Percentiles rank a stretch among this genome's conserved stretches.
phyloP scores from a whole-genome alignment of 2,888 invertebrate genomes.

The Thymelicus acteon region DNA sequence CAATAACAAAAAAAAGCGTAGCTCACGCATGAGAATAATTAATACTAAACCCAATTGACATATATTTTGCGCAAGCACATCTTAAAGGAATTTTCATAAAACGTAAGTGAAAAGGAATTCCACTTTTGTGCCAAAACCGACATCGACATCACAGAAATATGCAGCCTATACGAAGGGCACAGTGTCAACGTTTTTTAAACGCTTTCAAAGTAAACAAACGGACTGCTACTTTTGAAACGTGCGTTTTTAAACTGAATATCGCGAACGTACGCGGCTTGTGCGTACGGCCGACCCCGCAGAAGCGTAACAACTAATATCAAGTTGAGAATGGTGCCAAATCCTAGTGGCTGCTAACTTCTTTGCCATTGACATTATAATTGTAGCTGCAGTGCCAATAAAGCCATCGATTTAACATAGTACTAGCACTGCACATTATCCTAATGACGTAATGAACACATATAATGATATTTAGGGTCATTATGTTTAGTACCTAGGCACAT shows the following conservation, averaged over 20 bases:
- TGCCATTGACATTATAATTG: constrained; percentile 42
- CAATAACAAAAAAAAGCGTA: background rate
- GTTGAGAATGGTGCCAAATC: constrained; percentile 47
- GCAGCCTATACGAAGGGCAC: constrained; percentile 1
- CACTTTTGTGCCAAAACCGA: constrained; percentile 39
- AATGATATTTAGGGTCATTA: too few species aligned
- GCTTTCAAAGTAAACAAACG: background rate
- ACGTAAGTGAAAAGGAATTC: constrained; percentile 44
- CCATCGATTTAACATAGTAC: too few species aligned
- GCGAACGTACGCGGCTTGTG: constrained; percentile 22
- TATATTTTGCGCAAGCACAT: constrained; percentile 6
- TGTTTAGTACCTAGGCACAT: too few species aligned
- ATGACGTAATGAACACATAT: constrained; percentile 25
- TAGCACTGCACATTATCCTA: constrained; percentile 29
- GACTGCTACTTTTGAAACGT: background rate
- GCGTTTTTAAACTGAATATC: background rate
- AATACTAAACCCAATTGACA: background rate
- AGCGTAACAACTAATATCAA: constrained; percentile 39
- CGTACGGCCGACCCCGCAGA: constrained; percentile 36
- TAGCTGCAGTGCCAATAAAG: constrained; percentile 10
- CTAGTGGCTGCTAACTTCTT: constrained; percentile 39
- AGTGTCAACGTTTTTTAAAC: background rate
- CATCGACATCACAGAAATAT: constrained; percentile 30
- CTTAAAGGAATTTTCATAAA: constrained; percentile 7
- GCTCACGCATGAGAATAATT: background rate